Evolutionary conservation across 2,113 vertebrate genomes (phyloP), one percentile per base, ranked within the genome.

Genomic region (Polypterus senegalus): DNA sequence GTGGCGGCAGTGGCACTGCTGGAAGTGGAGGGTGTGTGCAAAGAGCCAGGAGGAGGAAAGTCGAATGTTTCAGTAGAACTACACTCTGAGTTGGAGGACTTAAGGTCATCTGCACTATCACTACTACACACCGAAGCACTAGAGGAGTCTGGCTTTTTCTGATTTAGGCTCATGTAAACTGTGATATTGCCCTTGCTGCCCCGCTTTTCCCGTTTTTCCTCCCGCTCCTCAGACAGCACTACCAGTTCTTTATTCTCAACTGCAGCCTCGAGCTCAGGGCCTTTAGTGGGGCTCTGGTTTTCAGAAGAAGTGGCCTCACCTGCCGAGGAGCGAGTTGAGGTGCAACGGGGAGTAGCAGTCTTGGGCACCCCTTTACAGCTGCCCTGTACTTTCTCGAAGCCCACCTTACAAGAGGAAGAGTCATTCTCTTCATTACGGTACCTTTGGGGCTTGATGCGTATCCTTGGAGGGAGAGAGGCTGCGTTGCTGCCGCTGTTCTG

Each of bases 361-460:
- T 89, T 92, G 77, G 88, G 76, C 61, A 81, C 82, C 78, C 83
- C 79, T 84, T 88, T 86, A 58, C 68, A 71, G 83, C 85, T 81
- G 63, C 86, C 88, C 73, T 80, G 83, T 74, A 88, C 79, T 81
- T 88, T 90, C 80, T 93, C 89, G 73, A 90, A 86, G 80, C 86
- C 86, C 45, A 82, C 83, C 83, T 90, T 89, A 82, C 89, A 79
- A 66, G 89, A 75, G 66, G 88, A 91, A 70, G 90, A 90, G 79
- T 90, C 87, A 65, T 91, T 88, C 57, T 97, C 93, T 70, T 98
- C 96, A 9, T 97, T 97, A 73, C 96, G 89, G 63, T 97, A 98
- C 81, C 96, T 87, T 79, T 98, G 96, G 11, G 96, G 96, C 82
- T 97, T 98, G 65, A 98, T 87, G 10, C 94, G 93, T 75, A 97